Evolutionary conservation across 2,797 vertebrate genomes (phyloP).

Genomic region (Eulemur rubriventer): DNA sequence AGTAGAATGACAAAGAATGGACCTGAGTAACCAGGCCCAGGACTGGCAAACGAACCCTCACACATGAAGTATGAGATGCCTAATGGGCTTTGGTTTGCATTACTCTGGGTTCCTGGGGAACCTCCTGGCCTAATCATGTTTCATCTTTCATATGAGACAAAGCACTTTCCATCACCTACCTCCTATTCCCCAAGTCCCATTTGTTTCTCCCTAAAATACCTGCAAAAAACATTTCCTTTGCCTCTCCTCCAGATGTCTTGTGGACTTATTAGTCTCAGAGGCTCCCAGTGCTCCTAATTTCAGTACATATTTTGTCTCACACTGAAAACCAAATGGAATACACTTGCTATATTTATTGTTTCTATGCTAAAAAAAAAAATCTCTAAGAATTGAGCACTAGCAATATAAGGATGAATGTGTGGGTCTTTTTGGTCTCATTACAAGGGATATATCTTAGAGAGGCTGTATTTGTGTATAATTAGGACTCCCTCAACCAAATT

Average conservation of each 20-base stretch:
- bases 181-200: neutral
- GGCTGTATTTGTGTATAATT: slow-evolving; percentile 12
- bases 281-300: neutral
- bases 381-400: neutral
- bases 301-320: neutral
- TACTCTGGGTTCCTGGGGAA: neutral
- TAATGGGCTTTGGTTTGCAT: neutral
- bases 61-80: neutral
- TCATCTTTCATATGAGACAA: neutral
- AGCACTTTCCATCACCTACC: neutral
- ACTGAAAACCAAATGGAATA: neutral
- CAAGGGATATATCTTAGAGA: neutral
- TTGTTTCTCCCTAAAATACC: neutral
- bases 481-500: slow-evolving; percentile 56
- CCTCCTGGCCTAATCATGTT: neutral
- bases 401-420: neutral
- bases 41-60: neutral
- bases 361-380: neutral
- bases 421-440: neutral
- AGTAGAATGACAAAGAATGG: neutral
- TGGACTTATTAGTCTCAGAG: neutral
- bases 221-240: neutral
- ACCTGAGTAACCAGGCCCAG: neutral
- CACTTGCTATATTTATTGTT: neutral
- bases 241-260: neutral